Evolutionary conservation across 2,888 invertebrate genomes (phyloP).

Genomic region (Pachliopta kotzebuea): DNA sequence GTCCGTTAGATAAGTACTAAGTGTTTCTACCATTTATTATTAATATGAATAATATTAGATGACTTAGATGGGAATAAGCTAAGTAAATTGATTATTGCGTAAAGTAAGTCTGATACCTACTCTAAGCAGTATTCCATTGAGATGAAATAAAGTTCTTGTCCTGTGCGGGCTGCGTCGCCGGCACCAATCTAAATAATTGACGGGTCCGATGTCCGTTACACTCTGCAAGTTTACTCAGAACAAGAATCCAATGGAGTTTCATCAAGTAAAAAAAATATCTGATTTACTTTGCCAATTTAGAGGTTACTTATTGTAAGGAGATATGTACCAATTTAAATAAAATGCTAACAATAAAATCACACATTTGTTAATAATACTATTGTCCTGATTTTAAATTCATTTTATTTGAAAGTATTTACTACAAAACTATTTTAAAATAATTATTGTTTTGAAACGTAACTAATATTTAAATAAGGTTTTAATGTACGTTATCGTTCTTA

Average conservation of each 20-base stretch:
- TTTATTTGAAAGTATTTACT: too few species aligned
- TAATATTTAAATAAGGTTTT: too few species aligned
- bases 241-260: slow-evolving; percentile 47
- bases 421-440: too few species aligned
- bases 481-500: neutral
- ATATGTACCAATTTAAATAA: too few species aligned
- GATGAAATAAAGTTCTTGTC: slow-evolving; percentile 40
- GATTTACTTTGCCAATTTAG: neutral
- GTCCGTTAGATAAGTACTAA: neutral
- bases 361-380: too few species aligned
- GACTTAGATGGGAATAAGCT: neutral
- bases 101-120: slow-evolving; percentile 29
- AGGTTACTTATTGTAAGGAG: too few species aligned
- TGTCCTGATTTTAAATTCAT: too few species aligned
- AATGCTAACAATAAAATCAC: too few species aligned
- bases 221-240: slow-evolving; percentile 58
- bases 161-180: slow-evolving; percentile 49
- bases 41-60: neutral
- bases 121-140: neutral
- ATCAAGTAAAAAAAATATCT: neutral
- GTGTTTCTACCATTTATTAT: neutral
- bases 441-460: too few species aligned
- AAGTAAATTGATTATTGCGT: slow-evolving; percentile 26
- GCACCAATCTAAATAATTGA: slow-evolving; percentile 80
- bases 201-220: slow-evolving; percentile 67